phyloP scores from a whole-genome alignment of 2,113 vertebrate species.

The Myocastor coypus region DNA sequence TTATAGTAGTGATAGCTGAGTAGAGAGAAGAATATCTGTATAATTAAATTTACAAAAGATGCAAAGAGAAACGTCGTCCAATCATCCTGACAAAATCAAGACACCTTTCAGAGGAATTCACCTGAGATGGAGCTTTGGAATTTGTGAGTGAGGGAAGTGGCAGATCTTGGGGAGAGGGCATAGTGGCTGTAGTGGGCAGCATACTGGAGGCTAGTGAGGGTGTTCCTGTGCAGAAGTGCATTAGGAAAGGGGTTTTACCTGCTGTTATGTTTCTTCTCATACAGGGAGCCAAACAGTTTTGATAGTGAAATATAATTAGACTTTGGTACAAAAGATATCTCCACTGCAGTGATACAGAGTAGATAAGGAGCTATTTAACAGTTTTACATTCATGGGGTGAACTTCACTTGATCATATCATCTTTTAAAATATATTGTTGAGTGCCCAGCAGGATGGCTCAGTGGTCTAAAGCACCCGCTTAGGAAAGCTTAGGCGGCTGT shows the following conservation, averaged over 20 bases:
- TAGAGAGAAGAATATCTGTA: neutral
- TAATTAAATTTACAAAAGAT: neutral
- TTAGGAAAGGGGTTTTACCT: neutral
- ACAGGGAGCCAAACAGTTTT: neutral
- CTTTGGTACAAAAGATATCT: neutral
- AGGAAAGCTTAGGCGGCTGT: too few relatives aligned
- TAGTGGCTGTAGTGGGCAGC: neutral
- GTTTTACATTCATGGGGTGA: neutral
- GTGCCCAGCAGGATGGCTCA: too few relatives aligned
- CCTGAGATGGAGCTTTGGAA: neutral
- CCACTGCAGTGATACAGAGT: neutral
- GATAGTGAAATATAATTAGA: neutral
- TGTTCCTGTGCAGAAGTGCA: neutral
- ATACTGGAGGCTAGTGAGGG: neutral
- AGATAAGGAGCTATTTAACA: slow-evolving; percentile 22
- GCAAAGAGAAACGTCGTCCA: neutral
- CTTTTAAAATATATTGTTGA: neutral
- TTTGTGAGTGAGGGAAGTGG: neutral
- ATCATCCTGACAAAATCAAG: neutral
- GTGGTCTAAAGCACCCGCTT: too few relatives aligned
- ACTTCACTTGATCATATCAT: neutral
- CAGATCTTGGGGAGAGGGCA: neutral
- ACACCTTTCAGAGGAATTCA: slow-evolving; percentile 27
- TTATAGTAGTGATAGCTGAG: neutral
- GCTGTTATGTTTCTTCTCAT: neutral